Base-by-base conservation (phyloP, 2,113 vertebrate species). In the Campylomormyrus numenius region DNA sequence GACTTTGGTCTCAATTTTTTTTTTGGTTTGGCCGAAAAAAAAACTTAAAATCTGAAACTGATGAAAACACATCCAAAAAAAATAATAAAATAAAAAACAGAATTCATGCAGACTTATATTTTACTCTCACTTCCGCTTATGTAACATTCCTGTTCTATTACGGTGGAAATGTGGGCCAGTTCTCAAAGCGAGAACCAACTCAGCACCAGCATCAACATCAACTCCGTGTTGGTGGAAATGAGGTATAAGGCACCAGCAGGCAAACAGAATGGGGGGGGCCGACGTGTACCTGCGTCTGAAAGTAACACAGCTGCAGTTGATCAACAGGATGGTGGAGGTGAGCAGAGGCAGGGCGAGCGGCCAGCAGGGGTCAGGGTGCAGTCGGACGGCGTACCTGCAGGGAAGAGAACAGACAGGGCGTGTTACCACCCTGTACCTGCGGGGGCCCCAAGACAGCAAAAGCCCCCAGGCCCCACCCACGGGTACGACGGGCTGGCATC, bases 311-410 rank as follows among this genome's bases (percentile, higher is more conserved):
- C 94, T 96, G 90, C 96, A 96, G 94, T 98, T 97, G 92, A 98
- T 97, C 77, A 99, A 96, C 93, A 98, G 89, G 91, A 96, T 92
- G 91, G 97, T 94, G 91, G 96, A 94, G 84, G 95, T 91, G 27
- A 96, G 11, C 0, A 98, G 94, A 87, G 97, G 94, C 93, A 99
- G 77, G 87, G 95, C 94, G 93, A 97, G 94, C 88, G 94, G 95
- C 96, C 97, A 97, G 85, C 95, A 97, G 0, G 98, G 98, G 93
- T 99, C 98, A 87, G 97, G 98, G 92, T 97, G 96, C 93, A 99
- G 93, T 92, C 94, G 96, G 92, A 96, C 89, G 85, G 85, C 96
- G 92, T 97, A 97, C 94, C 98, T 99, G 93, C 35, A 87, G 70
- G 84, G 46, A 70, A 31, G n/a, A 31, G 62, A 31, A 70, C 1